Conservation (phyloP, 2,113 vertebrate species). For the Vimba vimba region DNA sequence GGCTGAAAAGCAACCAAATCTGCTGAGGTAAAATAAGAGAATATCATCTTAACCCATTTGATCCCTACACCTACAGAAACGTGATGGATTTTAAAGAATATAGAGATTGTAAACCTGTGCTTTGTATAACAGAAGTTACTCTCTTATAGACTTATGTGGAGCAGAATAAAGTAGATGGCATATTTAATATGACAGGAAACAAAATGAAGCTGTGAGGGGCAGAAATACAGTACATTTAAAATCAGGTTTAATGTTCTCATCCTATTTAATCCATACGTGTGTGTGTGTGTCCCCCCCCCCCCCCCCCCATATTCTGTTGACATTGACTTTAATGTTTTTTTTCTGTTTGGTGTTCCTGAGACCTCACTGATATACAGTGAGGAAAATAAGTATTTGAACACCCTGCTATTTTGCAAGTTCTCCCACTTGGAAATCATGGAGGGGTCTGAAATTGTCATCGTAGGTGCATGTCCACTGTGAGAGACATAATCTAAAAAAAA, state of each 20-base stretch:
- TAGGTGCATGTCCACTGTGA: no score
- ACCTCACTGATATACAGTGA: not conserved
- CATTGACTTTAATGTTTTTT: not conserved
- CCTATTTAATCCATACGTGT: not conserved
- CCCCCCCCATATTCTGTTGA: not conserved
- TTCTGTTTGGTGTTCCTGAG: not conserved
- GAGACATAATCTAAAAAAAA: no score
- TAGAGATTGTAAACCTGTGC: not conserved
- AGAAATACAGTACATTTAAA: not conserved
- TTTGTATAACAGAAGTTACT: not conserved
- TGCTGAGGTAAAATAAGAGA: slow-evolving; percentile 11
- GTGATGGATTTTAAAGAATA: not conserved
- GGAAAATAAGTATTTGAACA: no score
- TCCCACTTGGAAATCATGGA: no score
- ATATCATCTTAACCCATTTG: slow-evolving; percentile 12
- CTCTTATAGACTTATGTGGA: not conserved
- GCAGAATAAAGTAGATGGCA: not conserved
- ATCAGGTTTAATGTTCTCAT: not conserved
- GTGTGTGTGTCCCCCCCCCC: no score
- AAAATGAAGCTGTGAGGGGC: not conserved
- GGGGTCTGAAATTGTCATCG: no score
- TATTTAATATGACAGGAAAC: not conserved
- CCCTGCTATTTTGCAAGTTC: no score
- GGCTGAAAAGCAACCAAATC: slow-evolving; percentile 18
- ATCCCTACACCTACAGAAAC: not conserved